Evolutionary conservation across 2,113 vertebrate species (phyloP), one percentile per base, ranked within the genome.

Genomic region (Candoia aspera): DNA sequence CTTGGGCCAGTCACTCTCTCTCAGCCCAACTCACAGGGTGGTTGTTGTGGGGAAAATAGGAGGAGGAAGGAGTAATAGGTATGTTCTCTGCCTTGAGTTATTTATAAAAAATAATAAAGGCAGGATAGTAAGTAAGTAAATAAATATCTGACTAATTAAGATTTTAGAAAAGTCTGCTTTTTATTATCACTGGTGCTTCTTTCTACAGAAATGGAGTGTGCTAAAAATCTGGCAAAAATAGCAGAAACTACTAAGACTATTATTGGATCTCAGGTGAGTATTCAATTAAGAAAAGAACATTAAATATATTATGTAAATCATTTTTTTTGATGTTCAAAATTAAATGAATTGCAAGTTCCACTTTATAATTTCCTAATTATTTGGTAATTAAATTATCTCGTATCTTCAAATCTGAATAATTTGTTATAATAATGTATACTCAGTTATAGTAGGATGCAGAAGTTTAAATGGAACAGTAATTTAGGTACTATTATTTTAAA

Each of bases 181-280:
- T 64, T 89, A 21, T 2, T 90, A 37, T 53, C 90, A 84, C n/a
- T 2, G 5, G 58, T 8, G 57, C 11, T 94, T 93, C 55, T 94
- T 91, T 42, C 37, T 94, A 90, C 96, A 99, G 99, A 99, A 97
- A 96, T 98, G 37, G 99, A 99, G 86, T 99, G 98, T 95, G 98
- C 99, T 92, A 99, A 98, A 97, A 98, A 97, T 95, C 98, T 99
- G 87, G 96, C 98, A 94, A 99, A 99, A 97, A 98, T 99, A 98
- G 98, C 99, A 2, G 99, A 99, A 96, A 98, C 98, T 37, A 98
- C 98, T 90, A 99, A 98, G 97, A 96, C 97, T 33, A 97, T 98
- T 90, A 97, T 99, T 92, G 98, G 97, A 95, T 97, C 99, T 42
- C 99, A 99, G 98, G 99, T 99, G 93, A 97, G 96, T 95, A 29